Base-by-base conservation (phyloP, 2,888 invertebrate genomes). In the Rhopalosiphum nymphaeae region DNA sequence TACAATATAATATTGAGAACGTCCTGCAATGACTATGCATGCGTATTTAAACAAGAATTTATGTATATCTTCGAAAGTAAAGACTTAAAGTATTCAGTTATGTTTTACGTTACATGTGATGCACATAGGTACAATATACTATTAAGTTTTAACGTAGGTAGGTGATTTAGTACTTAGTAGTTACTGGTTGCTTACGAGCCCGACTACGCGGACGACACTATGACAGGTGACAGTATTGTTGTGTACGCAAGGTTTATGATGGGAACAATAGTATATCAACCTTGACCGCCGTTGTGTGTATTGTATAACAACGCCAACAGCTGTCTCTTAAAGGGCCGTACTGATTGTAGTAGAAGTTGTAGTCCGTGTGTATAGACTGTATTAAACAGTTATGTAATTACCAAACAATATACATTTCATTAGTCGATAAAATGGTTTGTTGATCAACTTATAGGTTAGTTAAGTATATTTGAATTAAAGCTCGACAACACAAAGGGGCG, bases 271-370 rank as follows among this genome's bases (percentile, higher is more conserved):
- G 78, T 21, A 21, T 36, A 36, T 36, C 78, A 78, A 78, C 92
- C 92, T 92, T 92, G 92, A 89, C 92, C 88, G 53, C n/a, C 46
- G 92, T 87, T 36, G 57, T 92, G 57, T 56, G 46, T 53, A 67
- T 67, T 67, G 78, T 78, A 91, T n/a, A 61, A 90, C 26, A 84
- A 84, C 53, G 25, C 49, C 49, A 29, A 92, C 86, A 16, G 61
- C 42, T 42, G 61, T 92, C 46, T 92, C 26, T 26, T 42, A 13
- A 49, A 57, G 56, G 44, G 42, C 44, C 56, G 5, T n/a, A n/a
- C n/a, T 4, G 4, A 5, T 13, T 9, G 57, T 7, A 36, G 36
- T 78, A 21, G 13, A 13, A 78, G 78, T 42, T 36, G 21, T 78
- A 78, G 36, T 36, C 16, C 21, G 4, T 3, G 78, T n/a, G 56